Evolutionary conservation across 2,113 vertebrate species (phyloP), one percentile per base, ranked within the genome.

Genomic region (Zonotrichia leucophrys): DNA sequence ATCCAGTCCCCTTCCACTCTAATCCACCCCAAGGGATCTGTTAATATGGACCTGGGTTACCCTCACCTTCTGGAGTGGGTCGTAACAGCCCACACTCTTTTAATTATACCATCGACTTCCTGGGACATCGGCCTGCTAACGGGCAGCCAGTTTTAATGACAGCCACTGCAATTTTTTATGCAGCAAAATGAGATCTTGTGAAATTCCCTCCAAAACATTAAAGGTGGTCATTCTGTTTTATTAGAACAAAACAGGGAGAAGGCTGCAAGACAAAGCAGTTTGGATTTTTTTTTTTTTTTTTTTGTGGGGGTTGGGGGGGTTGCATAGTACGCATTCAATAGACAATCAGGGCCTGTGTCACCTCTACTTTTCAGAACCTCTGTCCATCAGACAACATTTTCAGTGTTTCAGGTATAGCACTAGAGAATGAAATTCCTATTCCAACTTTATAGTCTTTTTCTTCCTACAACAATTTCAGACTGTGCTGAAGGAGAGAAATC

Each of bases 281-380:
- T 30, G 22, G 42, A 27, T 37, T 58, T n/a, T 68, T 33, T 56
- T 58, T n/a, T n/a, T n/a, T n/a, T n/a, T 31, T 58, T 37, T 72
- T 33, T 56, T 31, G 31, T 1, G 15, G 8, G 15, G 5, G 20
- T 9, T 37, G 4, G 4, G 7, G 7, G 7, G 2, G 1, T 76
- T 77, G 25, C 47, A 18, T 17, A 42, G 3, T 16, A 33, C 24
- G 9, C 4, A 22, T 77, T 62, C 64, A 50, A 58, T 13, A 74
- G 17, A 81, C 8, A 80, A 7, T 22, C n/a, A 70, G 10, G 30
- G 6, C 30, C 22, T 39, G 13, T 83, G 12, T 15, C 30, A 46
- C 19, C 14, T 56, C n/a, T 67, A 3, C 11, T 81, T 53, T 87
- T 87, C n/a, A 68, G 46, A 9, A 56, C 11, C 3, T 56, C 18